Evolutionary conservation across 2,797 vertebrate species (phyloP), one percentile per base, ranked within the genome.

Genomic region (Falco novaeseelandiae): DNA sequence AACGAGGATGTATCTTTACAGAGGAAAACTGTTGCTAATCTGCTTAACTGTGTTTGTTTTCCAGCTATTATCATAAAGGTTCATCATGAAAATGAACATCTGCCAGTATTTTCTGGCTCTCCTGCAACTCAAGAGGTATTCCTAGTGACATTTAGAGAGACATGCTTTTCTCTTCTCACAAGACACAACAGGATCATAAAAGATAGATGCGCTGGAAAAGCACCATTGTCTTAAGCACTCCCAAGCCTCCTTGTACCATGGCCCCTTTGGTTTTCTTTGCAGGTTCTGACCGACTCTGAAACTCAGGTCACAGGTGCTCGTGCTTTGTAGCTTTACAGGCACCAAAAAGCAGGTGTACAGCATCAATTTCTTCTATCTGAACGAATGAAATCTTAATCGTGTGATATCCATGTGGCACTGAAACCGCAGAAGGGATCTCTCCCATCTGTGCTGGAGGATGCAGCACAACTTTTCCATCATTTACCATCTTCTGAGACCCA

Each of bases 21-120:
- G 49, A 81, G 15, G 54, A 95, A 83, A 83, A 30, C 59, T 85
- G 52, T 49, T 8, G 14, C 22, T 90, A 74, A 94, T 81, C 82
- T 86, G 16, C 49, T 69, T 71, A 65, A 82, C 32, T 3, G 0
- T 83, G 32, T 82, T 92, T 94, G 67, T 78, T 95, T 95, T 81
- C 63, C 61, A 93, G 54, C 57, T 83, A 40, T 81, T 90, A 80
- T 13, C 8, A 1, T 57, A 85, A 83, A 89, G 74, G 15, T 89
- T 83, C 89, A 40, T 70, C 67, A 78, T 3, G 59, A 91, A 91
- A 95, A 84, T 5, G 8, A 91, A 80, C 63, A 93, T 78, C 95
- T 93, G 92, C 49, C 57, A 51, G 42, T 74, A 77, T 92, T 96
- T 95, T 73, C 85, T 93, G 77, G 86, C 94, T 48, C 70, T 67